Percentiles rank a stretch among this genome's conserved stretches.
Evolutionary conservation across 2,888 invertebrate genomes (phyloP).

Genomic region (Caenorhabditis uteleia): DNA sequence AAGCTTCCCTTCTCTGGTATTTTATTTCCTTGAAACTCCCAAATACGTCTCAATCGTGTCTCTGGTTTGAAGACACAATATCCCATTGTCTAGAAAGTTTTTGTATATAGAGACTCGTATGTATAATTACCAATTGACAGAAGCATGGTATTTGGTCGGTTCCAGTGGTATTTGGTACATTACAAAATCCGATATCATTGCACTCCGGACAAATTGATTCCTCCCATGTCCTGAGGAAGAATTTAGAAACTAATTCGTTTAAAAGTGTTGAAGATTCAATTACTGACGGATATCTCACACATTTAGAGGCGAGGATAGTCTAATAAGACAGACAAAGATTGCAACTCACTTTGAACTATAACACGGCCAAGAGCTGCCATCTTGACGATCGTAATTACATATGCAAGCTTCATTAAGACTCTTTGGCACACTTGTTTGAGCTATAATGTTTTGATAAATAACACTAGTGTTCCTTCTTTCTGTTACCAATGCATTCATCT

Average conservation of each 20-base stretch:
- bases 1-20: slow-evolving; percentile 50
- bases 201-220: slow-evolving; percentile 63
- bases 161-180: slow-evolving; percentile 65
- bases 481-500: slow-evolving; percentile 47
- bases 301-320: slow-evolving; percentile 4
- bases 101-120: not conserved
- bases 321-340: not conserved
- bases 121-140: slow-evolving; percentile 58
- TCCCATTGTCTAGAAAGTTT: slow-evolving; percentile 42
- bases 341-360: slow-evolving; percentile 52
- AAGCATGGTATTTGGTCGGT: slow-evolving; percentile 60
- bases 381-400: slow-evolving; percentile 66
- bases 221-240: slow-evolving; percentile 55
- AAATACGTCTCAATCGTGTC: slow-evolving; percentile 57
- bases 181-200: slow-evolving; percentile 68
- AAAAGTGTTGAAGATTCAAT: not conserved
- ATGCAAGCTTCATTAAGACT: slow-evolving; percentile 53
- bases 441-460: slow-evolving; percentile 8
- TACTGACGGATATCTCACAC: not conserved
- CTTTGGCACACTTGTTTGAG: slow-evolving; percentile 44
- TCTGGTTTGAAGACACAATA: slow-evolving; percentile 64
- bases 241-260: slow-evolving; percentile 1
- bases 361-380: slow-evolving; percentile 67
- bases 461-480: not conserved
- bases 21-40: slow-evolving; percentile 64